A percentile compares a stretch with the other conserved stretches of the same genome.
Evolutionary conservation across 1,140 invertebrate species (phyloP).

Genomic region (Drosophila lowei): DNA sequence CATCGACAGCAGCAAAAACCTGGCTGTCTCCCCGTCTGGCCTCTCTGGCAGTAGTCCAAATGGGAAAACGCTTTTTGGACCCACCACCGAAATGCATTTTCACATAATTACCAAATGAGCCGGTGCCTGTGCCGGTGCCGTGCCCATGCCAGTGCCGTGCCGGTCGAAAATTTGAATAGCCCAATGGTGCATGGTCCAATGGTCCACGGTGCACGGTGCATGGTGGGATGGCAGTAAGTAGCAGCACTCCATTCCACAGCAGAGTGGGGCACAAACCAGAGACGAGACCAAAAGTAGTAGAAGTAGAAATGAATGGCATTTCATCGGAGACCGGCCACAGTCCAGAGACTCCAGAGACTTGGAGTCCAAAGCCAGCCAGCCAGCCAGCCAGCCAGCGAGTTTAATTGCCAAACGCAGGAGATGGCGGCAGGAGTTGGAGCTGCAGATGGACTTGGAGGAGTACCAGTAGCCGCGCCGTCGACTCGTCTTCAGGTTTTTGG

Average conservation of each 20-base stretch:
- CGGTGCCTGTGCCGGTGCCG: neutral
- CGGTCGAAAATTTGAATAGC: slow-evolving; percentile 72
- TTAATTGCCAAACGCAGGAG: slow-evolving; percentile 75
- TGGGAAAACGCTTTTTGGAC: slow-evolving; percentile 62
- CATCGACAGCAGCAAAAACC: slow-evolving; percentile 58
- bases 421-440: slow-evolving; percentile 3
- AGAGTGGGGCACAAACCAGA: slow-evolving; percentile 13
- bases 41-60: slow-evolving; percentile 32
- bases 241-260: neutral
- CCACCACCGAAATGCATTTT: slow-evolving; percentile 72
- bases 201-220: too few species aligned
- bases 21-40: neutral
- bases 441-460: slow-evolving; percentile 5
- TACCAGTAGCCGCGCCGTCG: slow-evolving; percentile 18
- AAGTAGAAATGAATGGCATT: slow-evolving; percentile 72
- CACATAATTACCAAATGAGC: slow-evolving; percentile 81
- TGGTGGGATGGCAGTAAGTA: too few species aligned
- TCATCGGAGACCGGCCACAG: slow-evolving; percentile 58
- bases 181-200: neutral
- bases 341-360: neutral
- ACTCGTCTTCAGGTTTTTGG: slow-evolving; percentile 33
- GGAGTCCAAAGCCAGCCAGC: slow-evolving; percentile 28
- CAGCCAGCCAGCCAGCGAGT: slow-evolving; percentile 60
- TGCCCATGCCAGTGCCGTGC: too few species aligned
- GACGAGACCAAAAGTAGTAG: slow-evolving; percentile 32